Percentiles rank a stretch among this genome's conserved stretches.
Conservation (phyloP, 2,113 vertebrate species). For the Tangachromis dhanisi region DNA sequence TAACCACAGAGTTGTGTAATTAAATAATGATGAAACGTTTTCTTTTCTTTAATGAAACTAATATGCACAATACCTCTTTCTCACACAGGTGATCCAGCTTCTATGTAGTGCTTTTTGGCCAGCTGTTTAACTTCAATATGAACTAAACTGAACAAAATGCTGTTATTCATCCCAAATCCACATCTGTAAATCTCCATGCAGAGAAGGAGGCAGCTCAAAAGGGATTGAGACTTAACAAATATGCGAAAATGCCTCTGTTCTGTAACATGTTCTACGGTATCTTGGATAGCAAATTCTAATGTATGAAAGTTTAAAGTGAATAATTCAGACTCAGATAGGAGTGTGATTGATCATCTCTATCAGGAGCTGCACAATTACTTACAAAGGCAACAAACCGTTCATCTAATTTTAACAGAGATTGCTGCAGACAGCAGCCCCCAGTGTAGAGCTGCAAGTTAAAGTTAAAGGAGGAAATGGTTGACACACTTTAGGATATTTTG, state of each 20-base stretch:
- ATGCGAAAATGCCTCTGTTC: fast-evolving
- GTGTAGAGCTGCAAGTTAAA: not conserved
- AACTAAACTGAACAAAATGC: not conserved
- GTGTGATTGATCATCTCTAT: not conserved
- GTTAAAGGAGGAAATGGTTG: not conserved
- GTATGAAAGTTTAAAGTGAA: not conserved
- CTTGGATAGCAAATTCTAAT: not conserved
- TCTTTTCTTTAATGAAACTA: not conserved
- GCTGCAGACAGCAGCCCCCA: not conserved
- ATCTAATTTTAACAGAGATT: not conserved
- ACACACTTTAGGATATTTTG: not conserved
- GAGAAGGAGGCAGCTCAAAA: not conserved
- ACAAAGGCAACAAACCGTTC: not conserved
- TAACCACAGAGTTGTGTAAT: not conserved
- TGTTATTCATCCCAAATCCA: not conserved
- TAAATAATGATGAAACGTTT: not conserved
- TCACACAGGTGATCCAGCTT: not conserved
- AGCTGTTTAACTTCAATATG: not conserved
- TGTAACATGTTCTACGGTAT: not conserved
- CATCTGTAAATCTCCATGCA: not conserved
- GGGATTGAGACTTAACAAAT: not conserved
- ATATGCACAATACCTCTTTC: not conserved
- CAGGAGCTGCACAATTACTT: not conserved
- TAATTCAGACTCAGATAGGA: not conserved
- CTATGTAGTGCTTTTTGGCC: not conserved